phyloP scores from a whole-genome alignment of 1,140 invertebrate genomes.

The Drosophila watanabei region DNA sequence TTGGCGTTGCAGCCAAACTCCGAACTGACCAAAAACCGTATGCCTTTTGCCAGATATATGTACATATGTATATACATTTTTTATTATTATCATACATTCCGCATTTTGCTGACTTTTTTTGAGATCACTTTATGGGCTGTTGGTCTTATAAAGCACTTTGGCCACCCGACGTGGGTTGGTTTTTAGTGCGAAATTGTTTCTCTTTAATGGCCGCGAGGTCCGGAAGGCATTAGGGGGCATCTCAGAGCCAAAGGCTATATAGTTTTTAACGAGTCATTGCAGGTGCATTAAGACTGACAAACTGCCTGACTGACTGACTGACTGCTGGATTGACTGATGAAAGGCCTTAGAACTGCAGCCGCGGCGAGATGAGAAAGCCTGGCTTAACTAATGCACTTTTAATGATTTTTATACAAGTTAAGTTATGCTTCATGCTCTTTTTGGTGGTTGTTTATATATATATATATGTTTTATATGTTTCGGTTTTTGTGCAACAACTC shows the following conservation, averaged over 20 bases:
- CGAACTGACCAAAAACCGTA: slow-evolving; percentile 44
- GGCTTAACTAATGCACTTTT: slow-evolving; percentile 74
- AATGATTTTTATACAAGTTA: slow-evolving; percentile 54
- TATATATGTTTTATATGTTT: too few relatives aligned
- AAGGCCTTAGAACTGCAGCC: slow-evolving; percentile 52
- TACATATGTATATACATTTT: background rate
- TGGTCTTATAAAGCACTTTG: slow-evolving; percentile 54
- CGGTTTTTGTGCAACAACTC: slow-evolving; percentile 15
- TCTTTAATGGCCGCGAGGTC: slow-evolving; percentile 44
- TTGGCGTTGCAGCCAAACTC: slow-evolving; percentile 48
- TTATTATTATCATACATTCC: slow-evolving; percentile 40
- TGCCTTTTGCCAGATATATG: too few relatives aligned
- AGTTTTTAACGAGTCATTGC: slow-evolving; percentile 71
- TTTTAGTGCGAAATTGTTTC: slow-evolving; percentile 55
- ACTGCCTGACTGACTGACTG: slow-evolving; percentile 20
- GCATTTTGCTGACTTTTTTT: slow-evolving; percentile 9
- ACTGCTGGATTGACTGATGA: slow-evolving; percentile 38
- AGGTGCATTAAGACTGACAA: slow-evolving; percentile 63
- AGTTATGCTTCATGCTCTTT: slow-evolving; percentile 7
- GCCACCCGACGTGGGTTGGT: slow-evolving; percentile 40
- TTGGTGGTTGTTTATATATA: slow-evolving; percentile 18
- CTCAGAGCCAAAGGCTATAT: slow-evolving; percentile 17
- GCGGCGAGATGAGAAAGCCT: slow-evolving; percentile 22
- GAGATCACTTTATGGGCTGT: slow-evolving; percentile 45
- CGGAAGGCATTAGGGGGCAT: slow-evolving; percentile 36